phyloP scores from a whole-genome alignment of 2,113 vertebrate species.

The Pholis gunnellus region DNA sequence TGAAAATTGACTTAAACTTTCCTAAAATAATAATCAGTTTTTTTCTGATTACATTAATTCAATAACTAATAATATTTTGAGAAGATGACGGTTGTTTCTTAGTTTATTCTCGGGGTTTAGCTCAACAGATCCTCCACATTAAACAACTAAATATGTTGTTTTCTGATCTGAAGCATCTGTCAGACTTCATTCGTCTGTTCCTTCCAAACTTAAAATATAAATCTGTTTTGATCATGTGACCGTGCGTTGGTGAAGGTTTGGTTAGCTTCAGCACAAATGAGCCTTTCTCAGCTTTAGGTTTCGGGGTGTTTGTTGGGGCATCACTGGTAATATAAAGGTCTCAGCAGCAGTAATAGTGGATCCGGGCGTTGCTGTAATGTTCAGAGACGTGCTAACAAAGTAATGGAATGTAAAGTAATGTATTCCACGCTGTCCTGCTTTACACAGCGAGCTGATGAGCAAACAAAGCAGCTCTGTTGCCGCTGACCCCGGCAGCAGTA shows the following conservation, averaged over 20 bases:
- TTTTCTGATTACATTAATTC: too few relatives aligned
- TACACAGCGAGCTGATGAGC: neutral
- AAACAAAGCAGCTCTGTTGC: constrained; percentile 31
- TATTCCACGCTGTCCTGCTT: constrained; percentile 3
- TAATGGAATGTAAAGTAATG: neutral
- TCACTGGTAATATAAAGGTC: neutral
- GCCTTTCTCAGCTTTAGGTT: neutral
- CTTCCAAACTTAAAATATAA: neutral
- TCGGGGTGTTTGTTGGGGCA: neutral
- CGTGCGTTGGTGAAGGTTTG: neutral
- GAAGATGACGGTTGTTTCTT: too few relatives aligned
- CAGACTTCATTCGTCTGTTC: too few relatives aligned
- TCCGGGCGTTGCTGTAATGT: neutral
- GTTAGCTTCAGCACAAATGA: neutral
- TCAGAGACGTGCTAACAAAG: neutral
- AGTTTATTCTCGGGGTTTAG: too few relatives aligned
- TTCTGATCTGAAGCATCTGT: neutral
- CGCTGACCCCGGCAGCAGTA: neutral
- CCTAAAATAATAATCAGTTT: too few relatives aligned
- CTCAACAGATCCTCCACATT: neutral
- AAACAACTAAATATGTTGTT: neutral
- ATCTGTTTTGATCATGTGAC: neutral
- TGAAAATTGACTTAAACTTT: too few relatives aligned
- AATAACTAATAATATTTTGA: too few relatives aligned
- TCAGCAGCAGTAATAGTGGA: neutral